Evolutionary conservation across 2,888 invertebrate species (phyloP), one percentile per base, ranked within the genome.

Genomic region (Hemaris fuciformis): DNA sequence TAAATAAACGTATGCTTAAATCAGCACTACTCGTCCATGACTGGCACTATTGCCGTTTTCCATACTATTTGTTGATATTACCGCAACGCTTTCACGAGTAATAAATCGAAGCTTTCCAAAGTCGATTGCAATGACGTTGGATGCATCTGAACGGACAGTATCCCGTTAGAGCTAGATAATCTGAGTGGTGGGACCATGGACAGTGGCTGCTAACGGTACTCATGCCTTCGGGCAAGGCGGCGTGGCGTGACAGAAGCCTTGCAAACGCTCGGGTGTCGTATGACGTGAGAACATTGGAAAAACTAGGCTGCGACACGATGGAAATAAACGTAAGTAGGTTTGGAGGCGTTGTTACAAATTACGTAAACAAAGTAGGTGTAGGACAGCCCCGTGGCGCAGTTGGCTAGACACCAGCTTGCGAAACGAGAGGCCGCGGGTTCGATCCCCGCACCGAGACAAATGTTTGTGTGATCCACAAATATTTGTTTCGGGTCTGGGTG

Each of bases 151-250:
- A 27, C 53, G 53, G 53, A 42, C 34, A 13, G 18, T 43, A 80
- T 84, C 80, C 88, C 88, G 89, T 89, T 88, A 88, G 74, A 72
- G 77, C 72, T 79, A 83, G 82, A 83, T 88, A 84, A 87, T 85
- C 86, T 81, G 70, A 23, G 38, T 38, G 67, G 70, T 70, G 72
- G 74, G 66, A 68, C 38, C 38, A n/a, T 71, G 79, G 81, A 81
- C 84, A 69, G 43, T 43, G 42, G 43, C 74, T 76, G 62, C 69
- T 83, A 86, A 87, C 88, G 84, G 87, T 85, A 84, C 70, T 62
- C 63, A 69, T 71, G 84, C 75, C 81, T 83, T 76, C 74, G 78
- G 69, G 72, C 71, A 74, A 80, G 77, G 75, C 73, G 70, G 73
- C 73, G 81, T 79, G 81, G 81, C 85, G 85, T 81, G 75, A 76